Evolutionary conservation across 2,797 vertebrate genomes (phyloP), one percentile per base, ranked within the genome.

Genomic region (Sylvia borin): DNA sequence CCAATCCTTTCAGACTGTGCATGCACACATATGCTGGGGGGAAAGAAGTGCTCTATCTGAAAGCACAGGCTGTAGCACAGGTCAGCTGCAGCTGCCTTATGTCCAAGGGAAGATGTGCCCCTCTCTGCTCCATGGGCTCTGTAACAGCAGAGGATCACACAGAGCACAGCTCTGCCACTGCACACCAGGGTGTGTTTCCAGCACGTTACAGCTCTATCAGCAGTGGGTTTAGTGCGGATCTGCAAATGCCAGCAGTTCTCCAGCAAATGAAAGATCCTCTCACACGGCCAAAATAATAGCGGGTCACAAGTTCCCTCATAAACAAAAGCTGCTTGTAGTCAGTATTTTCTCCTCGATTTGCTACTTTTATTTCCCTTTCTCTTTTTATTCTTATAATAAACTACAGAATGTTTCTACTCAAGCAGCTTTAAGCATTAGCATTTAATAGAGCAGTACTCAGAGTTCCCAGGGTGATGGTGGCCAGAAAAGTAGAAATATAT

Each of bases 261-360:
- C n/a, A 72, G 18, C 14, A 86, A 90, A 76, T 66, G 70, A 94
- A 91, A 91, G 84, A 80, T 84, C 85, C 85, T 84, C 90, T 81
- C 76, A 45, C 14, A 31, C 47, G 73, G 85, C 76, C 88, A 83
- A 83, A 95, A 94, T 82, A 81, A 88, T 31, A 88, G 88, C 85
- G 50, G 93, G 93, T 96, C 96, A 95, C 90, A 96, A 78, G 90
- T 66, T 85, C 81, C 79, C 90, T 75, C 61, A 72, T 22, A 68
- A 93, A 96, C 92, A 96, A 96, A 92, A 92, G 73, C 85, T 88
- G 94, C 45, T 83, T 95, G 82, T 86, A 73, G 54, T 95, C 68
- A 62, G 58, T 77, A 58, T 78, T 94, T 96, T 93, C 47, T 81
- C 66, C 25, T 31, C 78, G 36, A 1, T 61, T 65, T 67, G 81